A percentile compares a stretch with the other conserved stretches of the same genome.
Conservation (phyloP, 2,888 invertebrate species). For the Romanomermis culicivorax region DNA sequence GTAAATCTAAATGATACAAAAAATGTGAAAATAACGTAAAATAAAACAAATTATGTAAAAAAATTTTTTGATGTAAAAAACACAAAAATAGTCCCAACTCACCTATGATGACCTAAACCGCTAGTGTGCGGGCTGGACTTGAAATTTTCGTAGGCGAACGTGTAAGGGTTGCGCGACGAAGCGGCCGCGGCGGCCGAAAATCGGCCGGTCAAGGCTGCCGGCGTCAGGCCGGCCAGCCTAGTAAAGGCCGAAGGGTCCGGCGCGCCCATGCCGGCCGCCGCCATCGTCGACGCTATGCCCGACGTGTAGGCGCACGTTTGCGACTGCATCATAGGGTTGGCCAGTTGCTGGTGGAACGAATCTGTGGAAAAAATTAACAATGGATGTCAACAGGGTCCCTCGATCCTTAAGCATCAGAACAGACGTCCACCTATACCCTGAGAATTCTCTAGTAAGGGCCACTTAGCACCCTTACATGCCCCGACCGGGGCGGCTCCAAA, state of each 20-base stretch:
- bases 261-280: neutral
- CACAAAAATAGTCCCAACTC: too few relatives aligned
- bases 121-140: neutral
- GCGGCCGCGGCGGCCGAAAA: neutral
- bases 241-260: conserved; percentile 1
- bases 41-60: too few relatives aligned
- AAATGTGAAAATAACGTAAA: too few relatives aligned
- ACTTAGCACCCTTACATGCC: too few relatives aligned
- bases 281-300: neutral
- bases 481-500: too few relatives aligned
- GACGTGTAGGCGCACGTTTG: conserved; percentile 5
- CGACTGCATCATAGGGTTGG: conserved; percentile 4
- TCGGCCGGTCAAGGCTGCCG: neutral
- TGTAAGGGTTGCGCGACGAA: neutral
- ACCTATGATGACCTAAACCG: conserved; percentile 4
- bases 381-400: too few relatives aligned
- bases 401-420: too few relatives aligned
- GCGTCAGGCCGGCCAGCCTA: conserved; percentile 3
- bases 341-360: neutral
- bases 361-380: neutral
- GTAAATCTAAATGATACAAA: too few relatives aligned
- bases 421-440: too few relatives aligned
- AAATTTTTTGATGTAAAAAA: too few relatives aligned
- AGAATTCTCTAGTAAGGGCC: too few relatives aligned
- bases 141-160: conserved; percentile 7